Evolutionary conservation across 1,140 invertebrate genomes (phyloP), one percentile per base, ranked within the genome.

Genomic region (Sycobia sp.): DNA sequence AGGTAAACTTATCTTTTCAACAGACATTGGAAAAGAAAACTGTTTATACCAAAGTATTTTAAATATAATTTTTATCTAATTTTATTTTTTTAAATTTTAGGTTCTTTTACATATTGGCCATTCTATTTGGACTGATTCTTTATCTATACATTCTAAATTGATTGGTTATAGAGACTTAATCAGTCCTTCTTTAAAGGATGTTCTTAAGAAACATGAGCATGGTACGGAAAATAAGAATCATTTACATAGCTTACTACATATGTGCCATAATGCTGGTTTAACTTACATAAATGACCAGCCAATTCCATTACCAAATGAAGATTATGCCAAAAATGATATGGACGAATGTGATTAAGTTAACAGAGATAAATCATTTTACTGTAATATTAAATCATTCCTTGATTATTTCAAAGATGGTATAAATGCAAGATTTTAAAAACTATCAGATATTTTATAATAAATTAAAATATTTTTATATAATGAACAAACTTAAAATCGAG

Each of bases 61-160:
- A n/a, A 49, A 36, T 50, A 23, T 23, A 47, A 46, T 41, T 25
- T 51, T 53, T 53, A 53, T 49, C 49, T 39, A 38, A 39, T n/a
- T 41, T 22, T 29, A 36, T 36, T 58, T 38, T 58, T 53, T 43
- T n/a, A 46, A 25, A 20, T 55, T 39, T 46, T 49, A 79, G 77
- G 73, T 79, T 29, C 51, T 66, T 11, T 58, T 80, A 16, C 74
- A 77, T 44, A 53, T 81, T 13, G 72, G 70, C 8, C 69, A 82
- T 62, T 78, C 72, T 13, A 55, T 82, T 10, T 82, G 78, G 78
- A 54, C 77, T 3, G 61, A 80, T 47, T 71, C 73, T 38, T 39
- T 82, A n/a, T 69, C 75, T 65, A 60, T 73, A 46, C 69, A 71
- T 29, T 71, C 68, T 3, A 70, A 77, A 62, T 49, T 81, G n/a